Evolutionary conservation across 2,888 invertebrate species (phyloP), one percentile per base, ranked within the genome.

Genomic region (Andrena fulva): DNA sequence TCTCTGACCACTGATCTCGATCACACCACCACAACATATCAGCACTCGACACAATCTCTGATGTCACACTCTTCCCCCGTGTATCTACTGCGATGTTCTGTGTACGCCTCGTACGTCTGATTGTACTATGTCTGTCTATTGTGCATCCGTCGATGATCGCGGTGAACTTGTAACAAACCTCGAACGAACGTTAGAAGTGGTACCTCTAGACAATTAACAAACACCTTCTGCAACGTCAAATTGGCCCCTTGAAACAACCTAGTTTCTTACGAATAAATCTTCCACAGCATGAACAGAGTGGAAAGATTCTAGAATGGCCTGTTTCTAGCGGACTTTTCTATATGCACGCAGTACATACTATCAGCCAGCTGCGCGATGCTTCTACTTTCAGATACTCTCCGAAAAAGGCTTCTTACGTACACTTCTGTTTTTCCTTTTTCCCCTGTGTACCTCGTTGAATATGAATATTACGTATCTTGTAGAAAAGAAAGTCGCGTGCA

Each of bases 321-420:
- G 56, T 56, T 56, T 52, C 20, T 20, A 52, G 52, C 8, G 52
- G 20, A 52, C 52, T 20, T 20, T 20, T 10, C 42, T 48, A 12
- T 52, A 52, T 52, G 20, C 20, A 52, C 20, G 52, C 20, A 52
- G 20, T 42, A 73, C 20, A 52, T 42, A 73, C 20, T 48, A 29
- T 73, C 54, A 63, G 63, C 50, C 27, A 33, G 16, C 24, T 62
- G 35, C 60, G 64, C 50, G 67, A 63, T 33, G 77, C 72, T 68
- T 77, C 16, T 35, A 63, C 6, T 56, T 68, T 48, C 16, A 54
- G 24, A 56, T 68, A 56, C 42, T 67, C 33, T 68, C 59, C 50
- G 12, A n/a, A 48, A 35, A n/a, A 42, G n/a, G 81, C 81, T 81
- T 81, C 42, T 79, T 81, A 50, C 12, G n/a, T 71, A 10, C 48